Evolutionary conservation across 2,797 vertebrate genomes (phyloP), one percentile per base, ranked within the genome.

Genomic region (Lindbergichthys nudifrons): DNA sequence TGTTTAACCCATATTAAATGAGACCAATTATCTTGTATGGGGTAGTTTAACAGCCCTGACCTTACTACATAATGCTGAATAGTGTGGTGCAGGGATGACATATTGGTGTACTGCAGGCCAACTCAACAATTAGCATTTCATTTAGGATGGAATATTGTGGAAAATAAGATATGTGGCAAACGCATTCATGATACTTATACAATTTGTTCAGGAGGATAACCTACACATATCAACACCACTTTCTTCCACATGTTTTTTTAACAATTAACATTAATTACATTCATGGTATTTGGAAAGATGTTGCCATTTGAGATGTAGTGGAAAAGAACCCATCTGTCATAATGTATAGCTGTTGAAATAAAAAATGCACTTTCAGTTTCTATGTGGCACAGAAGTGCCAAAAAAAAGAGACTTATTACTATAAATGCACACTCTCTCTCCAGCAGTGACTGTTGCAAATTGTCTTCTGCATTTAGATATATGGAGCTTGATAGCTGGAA

Each of bases 401-500:
- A 74, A 61, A n/a, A 43, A 23, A 72, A 65, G 68, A 39, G 54
- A 12, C 7, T 15, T 6, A 43, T 58, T 56, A 45, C 54, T 43
- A n/a, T 61, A 48, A 63, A 71, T 66, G 11, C 10, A 15, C 32
- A 21, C 45, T 73, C 60, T 26, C 26, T 58, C 54, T 65, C 26
- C 51, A 13, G 54, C 65, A 39, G 69, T 12, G 53, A 53, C 67
- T 66, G 56, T 54, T 73, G 59, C 51, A 77, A 74, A 87, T 77
- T 79, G 70, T 77, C 57, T 80, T 32, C 69, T 36, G 39, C 59
- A 76, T 53, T 59, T 70, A 87, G 80, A 87, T 68, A 64, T 72
- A 85, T 80, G 77, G 74, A 54, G 61, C 70, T 77, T 66, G 62
- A 80, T 79, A 52, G 73, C 75, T 73, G 65, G 71, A 75, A 56